Evolutionary conservation across 2,797 vertebrate species (phyloP).

Genomic region (Liparis tanakae): DNA sequence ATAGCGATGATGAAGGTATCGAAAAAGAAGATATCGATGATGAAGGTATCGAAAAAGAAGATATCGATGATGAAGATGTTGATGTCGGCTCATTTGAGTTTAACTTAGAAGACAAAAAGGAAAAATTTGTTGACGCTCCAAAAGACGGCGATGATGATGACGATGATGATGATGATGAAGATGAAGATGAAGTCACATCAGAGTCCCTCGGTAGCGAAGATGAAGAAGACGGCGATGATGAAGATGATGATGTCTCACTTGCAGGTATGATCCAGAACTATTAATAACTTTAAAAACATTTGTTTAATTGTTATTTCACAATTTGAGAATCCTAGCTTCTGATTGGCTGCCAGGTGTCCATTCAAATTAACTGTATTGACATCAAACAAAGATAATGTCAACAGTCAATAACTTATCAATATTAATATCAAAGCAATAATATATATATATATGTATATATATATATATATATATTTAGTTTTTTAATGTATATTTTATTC

Average conservation of each 20-base stretch:
- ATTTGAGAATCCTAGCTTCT: background rate
- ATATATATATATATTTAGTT: background rate
- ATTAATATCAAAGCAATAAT: background rate
- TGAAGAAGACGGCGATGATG: constrained; percentile 29
- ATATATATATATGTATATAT: background rate
- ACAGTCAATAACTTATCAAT: background rate
- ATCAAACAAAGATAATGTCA: background rate
- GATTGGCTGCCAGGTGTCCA: background rate
- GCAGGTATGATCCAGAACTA: constrained; percentile 56
- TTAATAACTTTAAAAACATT: background rate
- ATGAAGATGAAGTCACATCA: constrained; percentile 23
- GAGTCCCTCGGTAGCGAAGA: constrained; percentile 32
- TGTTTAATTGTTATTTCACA: background rate
- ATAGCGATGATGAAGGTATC: constrained; percentile 28
- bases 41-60: constrained; percentile 19
- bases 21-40: constrained; percentile 48
- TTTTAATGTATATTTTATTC: background rate
- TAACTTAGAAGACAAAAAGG: constrained; percentile 26
- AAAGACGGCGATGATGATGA: constrained; percentile 8
- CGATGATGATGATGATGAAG: background rate
- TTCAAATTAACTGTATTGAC: background rate
- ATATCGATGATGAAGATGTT: constrained; percentile 23
- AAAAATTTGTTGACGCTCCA: background rate
- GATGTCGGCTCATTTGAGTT: constrained; percentile 43
- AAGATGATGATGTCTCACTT: constrained; percentile 46